A percentile compares a stretch with the other conserved stretches of the same genome.
phyloP scores from a whole-genome alignment of 2,888 invertebrate species.

The Melinaea menophilus region DNA sequence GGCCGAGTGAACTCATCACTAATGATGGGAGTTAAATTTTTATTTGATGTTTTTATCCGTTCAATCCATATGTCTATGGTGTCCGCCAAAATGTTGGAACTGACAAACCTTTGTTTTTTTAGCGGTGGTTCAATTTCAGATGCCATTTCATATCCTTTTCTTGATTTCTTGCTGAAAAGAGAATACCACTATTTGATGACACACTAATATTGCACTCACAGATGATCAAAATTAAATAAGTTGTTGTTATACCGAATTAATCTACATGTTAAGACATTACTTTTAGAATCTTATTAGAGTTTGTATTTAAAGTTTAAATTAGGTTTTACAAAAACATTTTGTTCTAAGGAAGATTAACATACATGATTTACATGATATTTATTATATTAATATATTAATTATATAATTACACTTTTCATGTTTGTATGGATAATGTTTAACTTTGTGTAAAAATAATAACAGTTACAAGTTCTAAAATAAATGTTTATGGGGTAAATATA shows the following conservation, averaged over 20 bases:
- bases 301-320: too few relatives aligned
- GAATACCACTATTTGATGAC: conserved; percentile 61
- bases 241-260: neutral
- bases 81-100: conserved; percentile 21
- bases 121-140: conserved; percentile 43
- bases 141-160: conserved; percentile 20
- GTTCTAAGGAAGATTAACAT: too few relatives aligned
- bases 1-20: conserved; percentile 71
- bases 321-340: too few relatives aligned
- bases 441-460: too few relatives aligned
- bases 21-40: conserved; percentile 72
- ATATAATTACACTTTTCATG: too few relatives aligned
- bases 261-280: neutral
- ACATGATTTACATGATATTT: too few relatives aligned
- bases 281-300: too few relatives aligned
- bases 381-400: too few relatives aligned
- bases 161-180: conserved; percentile 55
- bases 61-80: conserved; percentile 45
- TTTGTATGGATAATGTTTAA: too few relatives aligned
- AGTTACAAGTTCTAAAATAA: too few relatives aligned
- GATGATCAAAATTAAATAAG: conserved; percentile 7
- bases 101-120: conserved; percentile 46
- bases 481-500: too few relatives aligned
- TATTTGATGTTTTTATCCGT: conserved; percentile 40
- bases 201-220: conserved; percentile 40